Evolutionary conservation across 2,888 invertebrate genomes (phyloP), one percentile per base, ranked within the genome.

Genomic region (Malthinus flaveolus): DNA sequence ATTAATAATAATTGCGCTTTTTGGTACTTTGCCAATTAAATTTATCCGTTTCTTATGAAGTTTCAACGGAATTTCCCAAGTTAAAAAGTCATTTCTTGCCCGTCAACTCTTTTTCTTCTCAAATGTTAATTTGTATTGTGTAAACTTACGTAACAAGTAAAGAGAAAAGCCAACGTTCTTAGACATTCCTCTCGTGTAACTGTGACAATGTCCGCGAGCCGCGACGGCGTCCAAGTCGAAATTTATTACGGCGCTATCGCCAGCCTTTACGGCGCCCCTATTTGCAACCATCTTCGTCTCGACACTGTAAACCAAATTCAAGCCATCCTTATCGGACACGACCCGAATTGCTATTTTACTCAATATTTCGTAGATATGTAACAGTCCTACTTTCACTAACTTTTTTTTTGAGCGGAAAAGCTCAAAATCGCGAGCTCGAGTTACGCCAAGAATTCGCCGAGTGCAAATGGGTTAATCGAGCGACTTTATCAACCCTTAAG

Each of bases 191-290:
- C 60, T 57, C 57, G 58, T 62, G 68, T 70, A 72, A 69, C 72
- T 74, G 75, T 74, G 72, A 74, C 73, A 73, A 73, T 73, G 72
- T 68, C 72, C 71, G 71, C 70, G 70, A 73, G 73, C 68, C 73
- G 66, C 66, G 72, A 68, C 73, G 73, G 73, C 73, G 73, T 70
- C 74, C 70, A 70, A 67, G 69, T 66, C 64, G 61, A 67, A 71
- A 73, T 74, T 73, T 73, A 73, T 71, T 68, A 68, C 72, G 74
- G 71, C 74, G 74, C 72, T 73, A 69, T 68, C 64, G 67, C 71
- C 70, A 74, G 76, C 73, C 74, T 64, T 67, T 62, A 67, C 62
- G 76, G 74, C 74, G 74, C 73, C 75, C 23, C 59, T 52, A 55
- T 56, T 54, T 54, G 46, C 56, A 49, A 45, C 64, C 48, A 47